Conservation (phyloP, 2,888 invertebrate species). For the Podabrus alpinus region DNA sequence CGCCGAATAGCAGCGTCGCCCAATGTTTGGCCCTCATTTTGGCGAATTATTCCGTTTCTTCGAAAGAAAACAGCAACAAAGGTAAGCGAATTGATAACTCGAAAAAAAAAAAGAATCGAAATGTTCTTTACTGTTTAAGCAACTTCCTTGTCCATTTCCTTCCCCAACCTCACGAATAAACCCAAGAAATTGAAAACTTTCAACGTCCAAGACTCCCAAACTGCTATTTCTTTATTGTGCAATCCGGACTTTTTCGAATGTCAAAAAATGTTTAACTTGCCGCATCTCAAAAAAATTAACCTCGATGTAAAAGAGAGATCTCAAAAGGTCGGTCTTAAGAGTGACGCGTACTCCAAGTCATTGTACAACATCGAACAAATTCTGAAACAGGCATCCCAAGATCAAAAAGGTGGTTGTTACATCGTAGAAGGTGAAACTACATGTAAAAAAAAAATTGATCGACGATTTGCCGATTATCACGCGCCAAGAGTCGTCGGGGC, state of each 20-base stretch:
- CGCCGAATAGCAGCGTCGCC: constrained; percentile 64
- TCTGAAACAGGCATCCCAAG: neutral
- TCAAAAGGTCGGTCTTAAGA: neutral
- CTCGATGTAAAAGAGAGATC: neutral
- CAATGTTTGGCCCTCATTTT: constrained; percentile 64
- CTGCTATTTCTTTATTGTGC: constrained; percentile 27
- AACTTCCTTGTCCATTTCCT: neutral
- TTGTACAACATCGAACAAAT: neutral
- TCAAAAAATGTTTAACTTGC: neutral
- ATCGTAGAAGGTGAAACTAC: neutral
- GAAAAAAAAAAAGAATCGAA: neutral
- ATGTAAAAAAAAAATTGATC: neutral
- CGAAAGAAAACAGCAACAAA: constrained; percentile 9
- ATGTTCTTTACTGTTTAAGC: neutral
- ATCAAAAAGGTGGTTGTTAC: neutral
- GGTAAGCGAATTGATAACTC: neutral
- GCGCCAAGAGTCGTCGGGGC: neutral
- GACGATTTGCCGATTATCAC: neutral
- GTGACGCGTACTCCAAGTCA: too few species aligned
- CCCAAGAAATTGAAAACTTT: constrained; percentile 9
- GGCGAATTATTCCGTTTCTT: constrained; percentile 36
- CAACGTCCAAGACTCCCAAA: constrained; percentile 23
- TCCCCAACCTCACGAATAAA: neutral
- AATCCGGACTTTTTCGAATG: constrained; percentile 31
- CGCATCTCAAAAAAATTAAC: neutral